Base-by-base conservation (phyloP, 2,797 vertebrate genomes). In the Lacerta bilineata region DNA sequence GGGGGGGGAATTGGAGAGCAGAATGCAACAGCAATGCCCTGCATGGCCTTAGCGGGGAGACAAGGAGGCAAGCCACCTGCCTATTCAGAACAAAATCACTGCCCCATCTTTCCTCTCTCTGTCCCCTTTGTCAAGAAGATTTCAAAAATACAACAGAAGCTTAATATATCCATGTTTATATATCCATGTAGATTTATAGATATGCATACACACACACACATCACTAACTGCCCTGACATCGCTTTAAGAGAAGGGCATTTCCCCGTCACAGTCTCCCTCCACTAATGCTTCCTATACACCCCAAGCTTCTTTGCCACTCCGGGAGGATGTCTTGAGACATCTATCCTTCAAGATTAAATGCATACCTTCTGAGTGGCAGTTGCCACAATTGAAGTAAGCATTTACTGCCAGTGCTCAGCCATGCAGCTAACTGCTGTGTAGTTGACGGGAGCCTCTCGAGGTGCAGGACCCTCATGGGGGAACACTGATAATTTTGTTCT, bases 361-460 rank as follows among this genome's bases (percentile, higher is more conserved):
- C 91, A 93, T 93, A 92, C 92, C 88, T 91, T 95, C 89, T 95
- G 96, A 96, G 94, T 96, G 96, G 93, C 96, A 95, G 94, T 96
- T 95, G 93, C 93, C 94, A 95, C 96, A 94, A 96, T 96, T 94
- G 95, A 95, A 96, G 95, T 95, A 95, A 96, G 94, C 96, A 93
- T 95, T 96, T 95, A 94, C 94, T 96, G 96, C 95, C 95, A 96
- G 95, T 96, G 97, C 93, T 97, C 96, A 97, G 95, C 96, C 97
- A 97, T 96, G 97, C 97, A 96, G 96, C 95, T 97, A 97, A 97
- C 95, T 95, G 95, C 93, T 96, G 95, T 93, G 95, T 96, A 96
- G 95, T 96, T 97, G 93, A 95, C 93, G 93, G 91, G 90, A 94
- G 97, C 97, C 97, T 97, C 97, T 95, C 86, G 96, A 95, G 96